Conservation (phyloP, 2,113 vertebrate species). For the Gobius niger region DNA sequence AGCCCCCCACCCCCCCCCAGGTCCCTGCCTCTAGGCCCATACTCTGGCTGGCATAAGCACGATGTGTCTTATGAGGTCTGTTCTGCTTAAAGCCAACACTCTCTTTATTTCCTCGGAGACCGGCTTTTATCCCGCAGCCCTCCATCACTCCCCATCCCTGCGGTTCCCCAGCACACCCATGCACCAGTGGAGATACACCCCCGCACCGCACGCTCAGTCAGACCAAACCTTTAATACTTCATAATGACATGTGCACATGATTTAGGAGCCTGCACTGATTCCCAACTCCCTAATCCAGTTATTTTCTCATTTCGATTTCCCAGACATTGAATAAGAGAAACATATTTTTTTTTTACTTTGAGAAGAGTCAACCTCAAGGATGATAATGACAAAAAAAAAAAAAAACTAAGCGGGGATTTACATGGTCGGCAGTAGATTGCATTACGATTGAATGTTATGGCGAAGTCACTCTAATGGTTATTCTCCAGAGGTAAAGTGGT, state of each 20-base stretch:
- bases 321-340: conserved; percentile 77
- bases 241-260: conserved; percentile 79
- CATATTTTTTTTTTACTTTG: conserved; percentile 68
- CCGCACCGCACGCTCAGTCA: conserved; percentile 53
- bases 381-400: conserved; percentile 62
- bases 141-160: conserved; percentile 70
- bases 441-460: conserved; percentile 71
- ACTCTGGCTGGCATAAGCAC: conserved; percentile 71
- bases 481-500: conserved; percentile 58
- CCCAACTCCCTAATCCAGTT: conserved; percentile 78
- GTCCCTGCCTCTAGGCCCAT: conserved; percentile 70
- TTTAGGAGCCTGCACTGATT: conserved; percentile 76
- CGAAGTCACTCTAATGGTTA: conserved; percentile 60
- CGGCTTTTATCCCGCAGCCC: conserved; percentile 73
- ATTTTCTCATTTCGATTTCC: conserved; percentile 79
- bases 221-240: conserved; percentile 76
- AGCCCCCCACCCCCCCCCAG: conserved; percentile 69
- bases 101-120: conserved; percentile 79
- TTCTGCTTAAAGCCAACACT: conserved; percentile 78
- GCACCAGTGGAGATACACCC: conserved; percentile 36
- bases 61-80: conserved; percentile 76
- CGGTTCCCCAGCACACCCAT: conserved; percentile 70
- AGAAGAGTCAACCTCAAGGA: conserved; percentile 72
- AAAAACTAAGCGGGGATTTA: conserved; percentile 69
- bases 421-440: conserved; percentile 69